Base-by-base conservation (phyloP, 2,888 invertebrate genomes). In the Amblyjoppa proteus region DNA sequence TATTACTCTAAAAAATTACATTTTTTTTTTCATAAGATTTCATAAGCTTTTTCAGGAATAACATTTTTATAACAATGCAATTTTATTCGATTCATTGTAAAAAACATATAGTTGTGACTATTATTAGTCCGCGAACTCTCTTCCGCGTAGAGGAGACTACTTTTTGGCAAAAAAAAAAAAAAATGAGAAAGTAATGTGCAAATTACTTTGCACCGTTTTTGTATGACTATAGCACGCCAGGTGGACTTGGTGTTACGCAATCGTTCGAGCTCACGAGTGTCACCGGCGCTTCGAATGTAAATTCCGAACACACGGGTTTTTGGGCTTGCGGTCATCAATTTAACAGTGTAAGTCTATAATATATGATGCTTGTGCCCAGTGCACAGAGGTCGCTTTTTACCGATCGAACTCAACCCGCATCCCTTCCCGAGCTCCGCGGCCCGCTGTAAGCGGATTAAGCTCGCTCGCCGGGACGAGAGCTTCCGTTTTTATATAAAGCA, bases 321-420 rank as follows among this genome's bases (percentile, higher is more conserved):
- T 28, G 61, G 77, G 71, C 71, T 73, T 87, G 89, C 80, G 90
- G 92, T 91, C 91, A 92, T 92, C 92, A 92, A 92, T 92, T 92
- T 89, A 90, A 89, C 90, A 83, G 88, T 87, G 90, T 91, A 91
- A 91, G 91, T 91, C 90, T 90, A 89, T 90, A 90, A 92, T 91
- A 91, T 88, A 91, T 89, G 88, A 85, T 41, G 31, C 45, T 53
- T 38, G 38, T 71, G 71, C n/a, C 34, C n/a, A 66, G 16, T 56
- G 71, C 28, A 31, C 56, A 31, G 73, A 66, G 71, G 56, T 68
- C 58, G 56, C 34, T 84, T 84, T 84, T 76, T 38, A 79, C 80
- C 66, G 49, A 80, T 79, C 68, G 69, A 77, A 66, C 73, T 34
- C 20, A 16, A 73, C 77, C 71, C 69, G 49, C 78, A 58, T 79